Conservation (phyloP, 1,140 invertebrate genomes). For the Drosophila paulistorum region DNA sequence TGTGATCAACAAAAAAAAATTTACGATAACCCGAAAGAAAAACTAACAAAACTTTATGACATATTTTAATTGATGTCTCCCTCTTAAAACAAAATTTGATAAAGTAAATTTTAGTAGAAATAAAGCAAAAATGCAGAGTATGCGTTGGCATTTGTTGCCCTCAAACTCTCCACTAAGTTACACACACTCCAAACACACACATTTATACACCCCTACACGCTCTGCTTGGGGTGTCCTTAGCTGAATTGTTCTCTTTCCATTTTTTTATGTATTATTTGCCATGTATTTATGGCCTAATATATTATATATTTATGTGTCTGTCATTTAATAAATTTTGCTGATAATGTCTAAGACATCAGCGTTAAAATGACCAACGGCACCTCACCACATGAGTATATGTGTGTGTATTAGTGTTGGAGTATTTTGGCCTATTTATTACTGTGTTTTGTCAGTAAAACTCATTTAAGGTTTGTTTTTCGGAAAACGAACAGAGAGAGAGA, state of each 20-base stretch:
- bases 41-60: no score
- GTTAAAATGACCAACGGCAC: constrained; percentile 50
- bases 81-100: no score
- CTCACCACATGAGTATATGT: neutral
- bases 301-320: constrained; percentile 66
- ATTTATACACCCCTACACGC: neutral
- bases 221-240: constrained; percentile 12
- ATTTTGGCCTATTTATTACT: constrained; percentile 37
- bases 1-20: neutral
- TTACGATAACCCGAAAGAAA: neutral
- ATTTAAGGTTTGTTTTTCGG: constrained; percentile 13
- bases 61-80: no score
- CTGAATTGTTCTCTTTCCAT: constrained; percentile 11
- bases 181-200: neutral
- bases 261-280: constrained; percentile 22
- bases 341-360: constrained; percentile 66
- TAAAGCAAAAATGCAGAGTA: neutral
- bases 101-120: neutral
- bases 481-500: neutral
- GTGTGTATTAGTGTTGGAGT: constrained; percentile 18
- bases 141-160: neutral
- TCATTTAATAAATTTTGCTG: constrained; percentile 66
- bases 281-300: constrained; percentile 61
- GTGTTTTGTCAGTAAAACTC: constrained; percentile 24
- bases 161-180: neutral